Base-by-base conservation (phyloP, 2,888 invertebrate species). In the Stramonita haemastoma region DNA sequence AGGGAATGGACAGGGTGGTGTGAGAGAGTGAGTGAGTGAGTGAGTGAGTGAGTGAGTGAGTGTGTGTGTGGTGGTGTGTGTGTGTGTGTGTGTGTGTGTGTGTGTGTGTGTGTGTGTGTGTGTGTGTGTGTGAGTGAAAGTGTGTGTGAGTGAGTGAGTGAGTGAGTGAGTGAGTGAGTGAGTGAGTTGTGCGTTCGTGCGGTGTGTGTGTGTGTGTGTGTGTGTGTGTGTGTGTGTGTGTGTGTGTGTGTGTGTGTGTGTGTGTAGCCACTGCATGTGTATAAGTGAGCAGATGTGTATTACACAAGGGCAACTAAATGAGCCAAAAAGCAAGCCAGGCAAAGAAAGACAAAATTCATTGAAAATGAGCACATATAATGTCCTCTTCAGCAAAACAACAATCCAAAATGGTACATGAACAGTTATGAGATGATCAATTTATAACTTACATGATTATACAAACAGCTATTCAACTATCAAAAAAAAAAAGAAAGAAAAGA, bases 321-420 rank as follows among this genome's bases (percentile, higher is more conserved):
- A 86, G 34, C 32, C 57, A 86, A 13, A 66, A 57, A 66, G 66
- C n/a, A 57, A 86, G 86, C 32, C 29, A 86, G 60, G 36, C 36
- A 83, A 83, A 46, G 34, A 8, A 46, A 46, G 46, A 46, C 46
- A 46, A 46, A 46, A 46, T 46, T 46, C 46, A 46, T 46, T 46
- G 46, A 46, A 46, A 46, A 46, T 46, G 46, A 46, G 46, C 46
- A 46, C 46, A 46, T 46, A 46, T 46, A 46, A 46, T 46, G 46
- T 46, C 46, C 46, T 46, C 46, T 46, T 46, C 46, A 46, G 46
- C 46, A 46, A 46, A 46, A 46, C 46, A 46, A 46, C 46, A 46
- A 46, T 46, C 46, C 46, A 46, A 5, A 46, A 46, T 46, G 46
- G 4, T 46, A 46, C 46, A 46, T 46, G 8, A 46, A 46, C 46